Evolutionary conservation across 1,140 invertebrate species (phyloP), one percentile per base, ranked within the genome.

Genomic region (Oppia nitens): DNA sequence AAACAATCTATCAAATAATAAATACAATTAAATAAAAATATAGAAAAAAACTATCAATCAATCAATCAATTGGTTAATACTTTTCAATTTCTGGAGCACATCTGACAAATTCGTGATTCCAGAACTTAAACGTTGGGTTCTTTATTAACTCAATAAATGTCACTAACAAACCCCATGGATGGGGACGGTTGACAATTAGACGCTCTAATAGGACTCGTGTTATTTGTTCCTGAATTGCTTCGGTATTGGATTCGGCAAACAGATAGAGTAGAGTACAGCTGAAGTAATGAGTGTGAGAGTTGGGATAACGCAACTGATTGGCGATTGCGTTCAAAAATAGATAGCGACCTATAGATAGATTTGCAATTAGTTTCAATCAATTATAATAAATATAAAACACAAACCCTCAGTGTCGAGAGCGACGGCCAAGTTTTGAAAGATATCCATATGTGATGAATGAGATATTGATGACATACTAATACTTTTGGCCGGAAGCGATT

Each of bases 141-240:
- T 97, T 97, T 66, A 99, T 97, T 20, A 99, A 78, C 74, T 99
- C 95, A 66, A 98, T 98, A 72, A 98, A 98, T 0, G 96, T 98
- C 51, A 98, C 94, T 4, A 98, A 77, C 11, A 99, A 74, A 27
- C 96, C 96, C 96, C 96, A 99, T 1, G 96, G 96, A 76, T 98
- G 95, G 9, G 96, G 96, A 61, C 95, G 77, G 71, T 97, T 97
- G 0, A 97, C 93, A 62, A 99, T 97, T 20, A 99, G 77, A 66
- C 96, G 76, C 71, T 99, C 96, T 21, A 99, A 76, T 6, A 99
- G 74, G 59, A 98, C 96, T 68, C 95, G 71, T 23, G 78, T 81
- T 47, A 83, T 82, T 68, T 83, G 81, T 64, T 83, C 82, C 68
- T 93, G 94, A 60, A 98, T 93, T 9, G 88, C 88, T 73, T 98